A percentile compares a stretch with the other conserved stretches of the same genome.
These are phyloP conservation scores for Meloidogyne hapla DNA, from an alignment of 1,140 invertebrate genomes.

Conservation along the genomic window DNA sequence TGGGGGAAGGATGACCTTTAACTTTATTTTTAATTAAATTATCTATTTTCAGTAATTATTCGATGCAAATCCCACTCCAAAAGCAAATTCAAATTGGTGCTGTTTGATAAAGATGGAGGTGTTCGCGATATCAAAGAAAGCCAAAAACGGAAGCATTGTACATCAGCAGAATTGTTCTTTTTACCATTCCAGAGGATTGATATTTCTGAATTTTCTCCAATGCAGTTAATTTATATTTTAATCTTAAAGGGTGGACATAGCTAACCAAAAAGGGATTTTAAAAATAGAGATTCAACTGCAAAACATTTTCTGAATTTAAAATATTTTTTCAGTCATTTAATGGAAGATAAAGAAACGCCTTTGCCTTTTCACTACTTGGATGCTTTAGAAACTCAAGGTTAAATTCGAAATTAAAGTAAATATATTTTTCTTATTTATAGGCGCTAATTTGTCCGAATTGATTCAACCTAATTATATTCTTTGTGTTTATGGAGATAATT, in stretches of 20 bases:
- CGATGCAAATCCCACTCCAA: slow-evolving; percentile 55
- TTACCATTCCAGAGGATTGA: slow-evolving; percentile 60
- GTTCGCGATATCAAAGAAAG: slow-evolving; percentile 61
- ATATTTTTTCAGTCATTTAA: slow-evolving; percentile 51
- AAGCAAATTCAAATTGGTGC: slow-evolving; percentile 64
- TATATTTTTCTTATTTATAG: slow-evolving; percentile 31
- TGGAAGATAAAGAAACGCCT: slow-evolving; percentile 63
- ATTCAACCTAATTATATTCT: slow-evolving; percentile 46
- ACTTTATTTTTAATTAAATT: too few relatives aligned
- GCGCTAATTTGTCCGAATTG: slow-evolving; percentile 53
- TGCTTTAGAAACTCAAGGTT: slow-evolving; percentile 55
- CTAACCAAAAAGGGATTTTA: too few relatives aligned
- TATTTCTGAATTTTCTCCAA: slow-evolving; percentile 58
- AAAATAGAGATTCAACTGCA: too few relatives aligned
- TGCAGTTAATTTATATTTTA: slow-evolving; percentile 30
- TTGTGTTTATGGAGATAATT: slow-evolving; percentile 63
- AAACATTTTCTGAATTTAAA: too few relatives aligned
- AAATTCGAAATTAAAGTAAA: neutral
- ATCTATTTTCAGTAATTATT: slow-evolving; percentile 49
- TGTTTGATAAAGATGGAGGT: slow-evolving; percentile 62
- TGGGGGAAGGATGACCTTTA: too few relatives aligned
- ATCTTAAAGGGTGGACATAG: too few relatives aligned
- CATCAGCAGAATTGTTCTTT: slow-evolving; percentile 61
- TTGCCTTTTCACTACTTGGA: slow-evolving; percentile 61
- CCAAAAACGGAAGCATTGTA: slow-evolving; percentile 56